phyloP scores from a whole-genome alignment of 2,797 vertebrate species.

The Phalanger gymnotis region DNA sequence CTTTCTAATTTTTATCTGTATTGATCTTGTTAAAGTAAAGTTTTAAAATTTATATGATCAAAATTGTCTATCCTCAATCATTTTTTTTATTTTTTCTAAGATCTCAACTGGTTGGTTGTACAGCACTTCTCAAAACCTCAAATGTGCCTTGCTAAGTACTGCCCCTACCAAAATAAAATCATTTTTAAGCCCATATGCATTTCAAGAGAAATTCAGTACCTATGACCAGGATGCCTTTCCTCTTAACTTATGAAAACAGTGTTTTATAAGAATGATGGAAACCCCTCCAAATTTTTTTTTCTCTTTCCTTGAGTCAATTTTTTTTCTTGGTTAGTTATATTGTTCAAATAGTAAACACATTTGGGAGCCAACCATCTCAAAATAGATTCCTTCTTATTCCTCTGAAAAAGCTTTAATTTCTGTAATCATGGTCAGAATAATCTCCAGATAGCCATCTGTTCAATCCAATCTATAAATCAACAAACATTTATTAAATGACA shows the following conservation, averaged over 20 bases:
- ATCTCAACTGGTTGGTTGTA: background rate
- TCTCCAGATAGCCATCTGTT: background rate
- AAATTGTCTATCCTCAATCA: background rate
- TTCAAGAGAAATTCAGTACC: background rate
- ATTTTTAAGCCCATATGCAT: background rate
- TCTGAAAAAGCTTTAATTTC: background rate
- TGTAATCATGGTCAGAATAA: background rate
- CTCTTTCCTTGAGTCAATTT: background rate
- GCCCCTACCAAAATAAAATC: background rate
- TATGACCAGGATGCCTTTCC: background rate
- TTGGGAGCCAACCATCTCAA: slow-evolving; percentile 8
- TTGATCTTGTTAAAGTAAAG: background rate
- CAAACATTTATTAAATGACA: background rate
- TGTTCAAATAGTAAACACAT: background rate
- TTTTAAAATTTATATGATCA: background rate
- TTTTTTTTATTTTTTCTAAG: background rate
- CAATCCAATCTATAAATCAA: background rate
- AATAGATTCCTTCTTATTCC: background rate
- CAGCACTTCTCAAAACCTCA: background rate
- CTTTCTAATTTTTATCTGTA: background rate
- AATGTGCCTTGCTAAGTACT: background rate
- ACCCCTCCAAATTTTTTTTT: slow-evolving; percentile 11
- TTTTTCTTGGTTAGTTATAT: background rate
- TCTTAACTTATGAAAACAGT: background rate
- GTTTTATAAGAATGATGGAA: slow-evolving; percentile 20